These are phyloP conservation scores for Apostichopus californicus DNA, from an alignment of 35 echinoderm and acorn worm species.

Conservation along the genomic window DNA sequence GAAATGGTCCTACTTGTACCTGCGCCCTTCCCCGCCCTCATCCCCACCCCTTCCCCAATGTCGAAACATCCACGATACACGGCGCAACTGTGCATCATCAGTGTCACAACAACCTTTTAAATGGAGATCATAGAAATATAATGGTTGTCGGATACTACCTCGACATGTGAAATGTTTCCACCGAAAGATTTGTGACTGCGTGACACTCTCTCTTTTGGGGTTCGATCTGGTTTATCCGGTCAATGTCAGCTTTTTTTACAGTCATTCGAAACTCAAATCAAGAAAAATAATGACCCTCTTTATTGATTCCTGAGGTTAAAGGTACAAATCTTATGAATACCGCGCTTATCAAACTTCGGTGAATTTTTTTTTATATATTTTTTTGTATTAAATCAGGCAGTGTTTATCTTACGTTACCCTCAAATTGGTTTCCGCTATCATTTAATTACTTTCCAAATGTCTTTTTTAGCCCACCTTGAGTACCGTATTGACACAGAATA, in stretches of 20 bases:
- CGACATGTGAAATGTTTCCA: no score
- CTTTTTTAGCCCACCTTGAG: no score
- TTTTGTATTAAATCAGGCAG: neutral
- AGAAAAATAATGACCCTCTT: neutral
- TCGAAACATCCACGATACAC: no score
- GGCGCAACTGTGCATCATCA: no score
- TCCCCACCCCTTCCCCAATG: no score
- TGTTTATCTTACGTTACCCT: slow-evolving; percentile 2
- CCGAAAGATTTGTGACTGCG: neutral
- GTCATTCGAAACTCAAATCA: neutral
- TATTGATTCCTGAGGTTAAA: slow-evolving; percentile 7
- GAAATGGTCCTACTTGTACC: no score
- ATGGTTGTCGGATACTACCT: no score
- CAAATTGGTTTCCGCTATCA: slow-evolving; percentile 2
- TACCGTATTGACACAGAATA: no score
- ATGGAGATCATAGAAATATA: no score
- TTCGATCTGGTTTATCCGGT: neutral
- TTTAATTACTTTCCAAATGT: slow-evolving; percentile 10
- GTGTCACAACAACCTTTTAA: no score
- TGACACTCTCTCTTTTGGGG: neutral
- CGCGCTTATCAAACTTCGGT: neutral
- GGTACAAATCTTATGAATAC: neutral
- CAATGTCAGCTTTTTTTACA: neutral
- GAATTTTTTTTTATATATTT: neutral
- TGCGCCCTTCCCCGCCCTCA: no score